Evolutionary conservation across 2,113 vertebrate genomes (phyloP).

Genomic region (Gracilinanus agilis): DNA sequence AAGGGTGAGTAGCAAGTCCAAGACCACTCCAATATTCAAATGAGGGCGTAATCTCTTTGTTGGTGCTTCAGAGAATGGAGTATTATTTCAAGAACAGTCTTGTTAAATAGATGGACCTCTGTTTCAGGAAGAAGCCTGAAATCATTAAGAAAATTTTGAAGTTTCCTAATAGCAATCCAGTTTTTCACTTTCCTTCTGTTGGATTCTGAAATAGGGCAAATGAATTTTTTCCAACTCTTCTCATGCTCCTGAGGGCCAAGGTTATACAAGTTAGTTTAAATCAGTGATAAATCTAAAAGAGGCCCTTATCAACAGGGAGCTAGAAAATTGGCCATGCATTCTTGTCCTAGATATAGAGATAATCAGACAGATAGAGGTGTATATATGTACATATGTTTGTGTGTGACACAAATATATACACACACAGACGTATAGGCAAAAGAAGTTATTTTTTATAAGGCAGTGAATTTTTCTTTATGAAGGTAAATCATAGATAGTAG

Average conservation of each 20-base stretch:
- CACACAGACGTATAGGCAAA: not conserved
- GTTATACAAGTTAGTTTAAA: too few species aligned
- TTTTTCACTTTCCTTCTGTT: not conserved
- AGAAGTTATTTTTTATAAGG: too few species aligned
- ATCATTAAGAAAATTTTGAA: not conserved
- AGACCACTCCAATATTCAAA: not conserved
- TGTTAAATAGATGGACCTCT: not conserved
- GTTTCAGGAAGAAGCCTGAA: not conserved
- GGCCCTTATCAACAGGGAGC: not conserved
- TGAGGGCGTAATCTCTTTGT: not conserved
- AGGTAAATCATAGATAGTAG: too few species aligned
- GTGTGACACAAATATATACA: not conserved
- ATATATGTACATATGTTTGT: not conserved
- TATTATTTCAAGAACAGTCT: not conserved
- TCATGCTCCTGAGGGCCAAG: not conserved
- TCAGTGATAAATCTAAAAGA: not conserved
- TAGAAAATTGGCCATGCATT: not conserved
- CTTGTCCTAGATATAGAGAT: not conserved
- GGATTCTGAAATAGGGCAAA: not conserved
- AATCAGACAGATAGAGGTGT: too few species aligned
- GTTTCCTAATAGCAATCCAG: not conserved
- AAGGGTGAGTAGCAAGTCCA: not conserved
- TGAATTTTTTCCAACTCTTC: not conserved
- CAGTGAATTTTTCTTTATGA: too few species aligned
- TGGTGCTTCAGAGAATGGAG: not conserved